Conservation (phyloP, 1,140 invertebrate genomes). For the Aphis craccivora region DNA sequence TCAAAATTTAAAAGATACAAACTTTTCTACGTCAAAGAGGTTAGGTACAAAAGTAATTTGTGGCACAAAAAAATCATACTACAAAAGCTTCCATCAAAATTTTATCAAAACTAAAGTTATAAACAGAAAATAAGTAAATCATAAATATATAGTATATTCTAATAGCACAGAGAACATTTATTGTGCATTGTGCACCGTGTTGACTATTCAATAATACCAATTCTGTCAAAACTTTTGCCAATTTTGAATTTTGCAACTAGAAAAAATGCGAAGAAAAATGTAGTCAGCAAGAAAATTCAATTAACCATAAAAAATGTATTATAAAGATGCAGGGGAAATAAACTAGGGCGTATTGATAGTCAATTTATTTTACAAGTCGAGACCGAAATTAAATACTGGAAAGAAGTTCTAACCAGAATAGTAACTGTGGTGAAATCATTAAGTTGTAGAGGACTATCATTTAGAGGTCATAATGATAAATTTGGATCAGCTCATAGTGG, state of each 20-base stretch:
- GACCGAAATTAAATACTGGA: conserved; percentile 61
- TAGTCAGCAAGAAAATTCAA: conserved; percentile 62
- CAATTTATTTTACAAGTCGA: conserved; percentile 59
- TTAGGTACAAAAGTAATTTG: no score
- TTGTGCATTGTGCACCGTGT: conserved; percentile 62
- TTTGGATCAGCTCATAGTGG: conserved; percentile 58
- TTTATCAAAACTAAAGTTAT: no score
- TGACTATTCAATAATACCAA: conserved; percentile 59
- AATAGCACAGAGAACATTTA: conserved; percentile 60
- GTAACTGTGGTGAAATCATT: no score
- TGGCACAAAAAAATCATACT: no score
- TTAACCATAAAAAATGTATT: conserved; percentile 59
- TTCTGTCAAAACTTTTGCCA: background rate
- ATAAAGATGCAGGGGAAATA: conserved; percentile 56
- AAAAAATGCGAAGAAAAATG: conserved; percentile 58
- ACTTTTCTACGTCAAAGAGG: no score
- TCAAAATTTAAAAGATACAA: no score
- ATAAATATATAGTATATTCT: conserved; percentile 62
- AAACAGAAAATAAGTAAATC: conserved; percentile 60
- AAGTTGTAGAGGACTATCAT: no score
- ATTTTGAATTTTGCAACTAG: background rate
- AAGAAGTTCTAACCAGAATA: no score
- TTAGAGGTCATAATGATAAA: no score
- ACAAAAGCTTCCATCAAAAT: no score
- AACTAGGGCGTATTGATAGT: conserved; percentile 55